Evolutionary conservation across 53 echinoderm and acorn worm genomes (phyloP), one percentile per base, ranked within the genome.

Genomic region (Temnopleurus reevesii): DNA sequence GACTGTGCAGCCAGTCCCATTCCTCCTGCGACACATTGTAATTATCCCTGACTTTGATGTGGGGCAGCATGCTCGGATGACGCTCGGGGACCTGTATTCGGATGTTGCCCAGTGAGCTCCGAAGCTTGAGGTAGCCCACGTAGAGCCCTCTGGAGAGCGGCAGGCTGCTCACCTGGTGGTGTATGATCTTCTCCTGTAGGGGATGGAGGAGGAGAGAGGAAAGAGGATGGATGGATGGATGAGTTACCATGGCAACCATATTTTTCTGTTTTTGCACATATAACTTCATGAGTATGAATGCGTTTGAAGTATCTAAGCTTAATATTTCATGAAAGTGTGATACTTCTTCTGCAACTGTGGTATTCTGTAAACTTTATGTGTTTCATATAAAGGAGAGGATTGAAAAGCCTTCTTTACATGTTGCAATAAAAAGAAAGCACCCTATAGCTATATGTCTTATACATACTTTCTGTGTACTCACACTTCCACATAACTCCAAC

Each of bases 1-100:
- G 89, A 26, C 93, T 94, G 64, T 96, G 96, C 26, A 99, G 81
- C 99, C 96, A 96, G 81, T 99, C 94, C 99, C 99, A 99, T 76
- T 99, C 99, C 46, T 99, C 96, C 76, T 94, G 93, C 0, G 96
- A 93, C 7, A 99, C 99, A 46, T 99, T 99, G 26, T 96, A 93
- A 89, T 99, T 99, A 59, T 96, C 93, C 36, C 99, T 77, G 19
- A 99, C 89, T 85, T 99, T 99, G 90, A 96, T 76, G 59, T 96
- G 94, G 18, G 99, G 99, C 33, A 99, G 92, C 53, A 99, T 96
- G 76, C 93, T 96, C 21, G 99, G 99, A 15, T 93, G 77, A 59
- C 94, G 94, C 93, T 96, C 96, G 17, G 94, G 99, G 1, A 99
- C 99, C 85, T 96, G 96, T 4, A 99, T 93, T 17, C 99, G 86